These are phyloP conservation scores for Vulpes ferrilata DNA, from an alignment of 2,113 vertebrate genomes.

Conservation along the genomic window DNA sequence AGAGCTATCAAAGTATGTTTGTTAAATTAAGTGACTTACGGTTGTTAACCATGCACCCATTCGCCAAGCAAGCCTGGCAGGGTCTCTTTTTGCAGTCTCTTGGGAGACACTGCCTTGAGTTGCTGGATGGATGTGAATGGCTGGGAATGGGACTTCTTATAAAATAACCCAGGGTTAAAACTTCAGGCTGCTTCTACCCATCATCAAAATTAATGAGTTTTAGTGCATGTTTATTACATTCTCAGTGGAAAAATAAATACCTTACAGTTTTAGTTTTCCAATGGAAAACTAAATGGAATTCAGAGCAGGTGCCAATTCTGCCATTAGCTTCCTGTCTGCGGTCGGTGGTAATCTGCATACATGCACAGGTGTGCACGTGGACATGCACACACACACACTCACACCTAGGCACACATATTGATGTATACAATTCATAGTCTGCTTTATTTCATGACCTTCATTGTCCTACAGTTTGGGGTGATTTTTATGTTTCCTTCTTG, in stretches of 20 bases:
- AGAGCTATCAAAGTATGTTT: neutral
- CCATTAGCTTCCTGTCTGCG: neutral
- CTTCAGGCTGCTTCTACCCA: neutral
- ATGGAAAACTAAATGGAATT: neutral
- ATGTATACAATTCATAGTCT: neutral
- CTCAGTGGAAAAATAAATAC: neutral
- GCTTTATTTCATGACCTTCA: neutral
- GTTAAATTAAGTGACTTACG: neutral
- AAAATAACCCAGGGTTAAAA: neutral
- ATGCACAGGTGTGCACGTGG: neutral
- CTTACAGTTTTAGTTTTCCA: neutral
- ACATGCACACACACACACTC: fast-evolving
- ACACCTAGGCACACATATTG: neutral
- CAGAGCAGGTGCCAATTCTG: neutral
- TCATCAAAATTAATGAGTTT: neutral
- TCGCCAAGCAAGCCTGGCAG: neutral
- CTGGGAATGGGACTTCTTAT: neutral
- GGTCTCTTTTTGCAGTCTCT: neutral
- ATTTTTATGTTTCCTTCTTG: neutral
- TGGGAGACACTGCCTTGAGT: neutral
- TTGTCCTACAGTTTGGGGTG: neutral
- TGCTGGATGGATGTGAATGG: neutral
- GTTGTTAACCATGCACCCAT: neutral
- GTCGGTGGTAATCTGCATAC: neutral
- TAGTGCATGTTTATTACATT: neutral